Evolutionary conservation across 2,113 vertebrate genomes (phyloP), one percentile per base, ranked within the genome.

Genomic region (Bagarius yarrelli): DNA sequence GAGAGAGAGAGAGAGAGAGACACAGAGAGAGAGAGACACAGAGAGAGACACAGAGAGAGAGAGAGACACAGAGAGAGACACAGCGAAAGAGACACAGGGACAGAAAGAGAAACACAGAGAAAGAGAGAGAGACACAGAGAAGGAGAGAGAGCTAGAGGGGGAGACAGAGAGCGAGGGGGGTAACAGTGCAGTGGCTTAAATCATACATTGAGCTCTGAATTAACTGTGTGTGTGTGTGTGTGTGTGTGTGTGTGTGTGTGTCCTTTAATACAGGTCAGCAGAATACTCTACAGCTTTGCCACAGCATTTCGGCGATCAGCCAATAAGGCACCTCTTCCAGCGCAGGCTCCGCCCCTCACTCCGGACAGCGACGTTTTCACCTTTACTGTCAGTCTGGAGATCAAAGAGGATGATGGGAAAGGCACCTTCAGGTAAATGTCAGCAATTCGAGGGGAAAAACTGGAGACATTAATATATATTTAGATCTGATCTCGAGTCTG

Each of bases 341-440:
- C 94, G 72, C 91, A 94, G 53, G 84, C 93, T 40, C 92, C 95
- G 8, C 95, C 95, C 0, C 95, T 95, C 80, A 98, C 96, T 14
- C 96, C 97, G 2, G 97, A 98, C 93, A 98, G 95, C 12, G 97
- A 99, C 85, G 94, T 98, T 83, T 99, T 98, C 91, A 97, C 95
- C 83, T 99, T 99, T 88, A 98, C 96, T 0, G 97, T 99, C 82
- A 97, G 97, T 69, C 93, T 98, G 91, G 98, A 99, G 89, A 98
- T 99, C 91, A 98, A 93, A 86, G 98, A 99, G 91, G 98, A 99
- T 87, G 98, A 99, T 80, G 97, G 98, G 72, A 99, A 98, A 90
- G 98, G 97, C 30, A 96, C 96, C 80, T 99, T 97, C 94, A 99
- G 98, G 98, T 99, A n/a, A 83, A 30, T n/a, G n/a, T 36, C 15